phyloP scores from a whole-genome alignment of 2,113 vertebrate species.

The Abramis brama region DNA sequence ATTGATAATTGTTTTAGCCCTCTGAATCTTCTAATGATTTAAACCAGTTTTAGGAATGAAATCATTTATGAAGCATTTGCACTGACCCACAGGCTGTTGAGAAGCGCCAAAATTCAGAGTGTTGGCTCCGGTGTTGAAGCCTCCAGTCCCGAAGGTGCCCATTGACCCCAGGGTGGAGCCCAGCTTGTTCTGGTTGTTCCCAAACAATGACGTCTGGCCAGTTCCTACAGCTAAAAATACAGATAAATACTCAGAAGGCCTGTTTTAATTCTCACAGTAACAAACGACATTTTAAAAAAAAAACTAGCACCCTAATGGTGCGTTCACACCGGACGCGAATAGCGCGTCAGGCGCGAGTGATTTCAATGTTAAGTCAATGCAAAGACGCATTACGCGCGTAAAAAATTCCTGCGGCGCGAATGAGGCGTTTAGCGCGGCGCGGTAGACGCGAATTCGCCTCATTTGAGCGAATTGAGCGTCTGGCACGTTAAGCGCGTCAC shows the following conservation, averaged over 20 bases:
- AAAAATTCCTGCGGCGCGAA: too few relatives aligned
- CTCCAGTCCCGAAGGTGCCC: conserved; percentile 81
- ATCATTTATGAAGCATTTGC: background rate
- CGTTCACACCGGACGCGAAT: too few relatives aligned
- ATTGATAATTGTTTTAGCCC: too few relatives aligned
- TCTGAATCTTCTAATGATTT: too few relatives aligned
- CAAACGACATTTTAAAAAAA: background rate
- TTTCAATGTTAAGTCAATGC: too few relatives aligned
- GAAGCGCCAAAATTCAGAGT: conserved; percentile 86
- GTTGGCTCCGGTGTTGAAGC: conserved; percentile 82
- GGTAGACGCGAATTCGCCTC: too few relatives aligned
- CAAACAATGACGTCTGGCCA: conserved; percentile 87
- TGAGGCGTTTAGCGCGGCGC: too few relatives aligned
- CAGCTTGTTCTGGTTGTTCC: conserved; percentile 88
- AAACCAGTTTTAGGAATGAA: background rate
- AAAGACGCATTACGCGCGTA: too few relatives aligned
- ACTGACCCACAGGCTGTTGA: conserved; percentile 90
- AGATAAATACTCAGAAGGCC: background rate
- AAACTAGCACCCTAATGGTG: background rate
- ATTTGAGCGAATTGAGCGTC: too few relatives aligned
- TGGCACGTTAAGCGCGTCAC: too few relatives aligned
- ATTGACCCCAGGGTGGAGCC: conserved; percentile 85
- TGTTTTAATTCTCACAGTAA: background rate
- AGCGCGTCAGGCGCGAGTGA: too few relatives aligned
- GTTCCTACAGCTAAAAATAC: conserved; percentile 78